Evolutionary conservation across 2,113 vertebrate species (phyloP).

Genomic region (Sinocyclocheilus anophthalmus): DNA sequence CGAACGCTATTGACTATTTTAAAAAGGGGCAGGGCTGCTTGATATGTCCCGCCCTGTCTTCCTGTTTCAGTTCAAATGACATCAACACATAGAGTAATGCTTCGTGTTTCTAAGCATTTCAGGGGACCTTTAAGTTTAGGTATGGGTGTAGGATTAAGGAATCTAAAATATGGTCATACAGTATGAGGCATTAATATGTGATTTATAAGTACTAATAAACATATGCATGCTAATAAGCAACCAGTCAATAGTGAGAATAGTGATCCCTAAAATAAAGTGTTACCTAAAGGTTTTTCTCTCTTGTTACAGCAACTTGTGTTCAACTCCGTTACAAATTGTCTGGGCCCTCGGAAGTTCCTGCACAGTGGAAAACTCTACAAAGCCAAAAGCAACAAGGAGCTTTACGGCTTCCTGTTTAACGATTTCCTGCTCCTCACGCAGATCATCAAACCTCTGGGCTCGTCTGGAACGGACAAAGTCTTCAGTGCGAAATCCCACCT

Average conservation of each 20-base stretch:
- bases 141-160: background rate
- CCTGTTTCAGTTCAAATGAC: no score
- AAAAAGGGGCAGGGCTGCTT: no score
- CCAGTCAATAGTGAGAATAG: background rate
- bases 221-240: background rate
- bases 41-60: no score
- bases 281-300: slow-evolving; percentile 13
- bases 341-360: slow-evolving; percentile 97
- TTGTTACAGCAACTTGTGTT: slow-evolving; percentile 93
- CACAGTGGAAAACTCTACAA: slow-evolving; percentile 98
- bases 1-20: no score
- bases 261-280: background rate
- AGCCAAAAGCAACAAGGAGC: slow-evolving; percentile 98
- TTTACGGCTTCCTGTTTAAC: slow-evolving; percentile 98
- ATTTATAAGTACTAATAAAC: background rate
- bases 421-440: slow-evolving; percentile 99
- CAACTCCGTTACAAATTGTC: slow-evolving; percentile 98
- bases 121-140: no score
- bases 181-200: background rate
- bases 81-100: no score
- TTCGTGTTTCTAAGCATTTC: no score
- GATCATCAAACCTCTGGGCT: slow-evolving; percentile 92
- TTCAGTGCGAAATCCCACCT: slow-evolving; percentile 97
- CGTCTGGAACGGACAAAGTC: slow-evolving; percentile 89
- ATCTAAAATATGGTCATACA: background rate